These are phyloP conservation scores for Chaetodon trifasciatus DNA, from an alignment of 2,797 vertebrate genomes.

Conservation along the genomic window DNA sequence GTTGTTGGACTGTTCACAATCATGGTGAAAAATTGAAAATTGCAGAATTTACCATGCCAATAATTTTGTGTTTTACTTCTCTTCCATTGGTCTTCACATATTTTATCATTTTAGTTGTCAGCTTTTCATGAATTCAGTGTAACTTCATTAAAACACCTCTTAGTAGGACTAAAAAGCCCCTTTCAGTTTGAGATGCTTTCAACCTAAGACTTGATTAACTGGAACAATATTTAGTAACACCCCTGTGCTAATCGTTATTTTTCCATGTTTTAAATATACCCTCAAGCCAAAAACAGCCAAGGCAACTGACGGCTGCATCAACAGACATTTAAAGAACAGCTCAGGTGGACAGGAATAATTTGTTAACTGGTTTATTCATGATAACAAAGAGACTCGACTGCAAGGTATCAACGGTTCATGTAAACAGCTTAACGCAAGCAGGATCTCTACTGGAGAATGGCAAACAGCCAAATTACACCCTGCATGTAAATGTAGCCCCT, in stretches of 20 bases:
- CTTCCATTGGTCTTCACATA: background rate
- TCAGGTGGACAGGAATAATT: constrained; percentile 16
- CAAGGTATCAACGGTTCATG: constrained; percentile 29
- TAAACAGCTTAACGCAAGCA: constrained; percentile 44
- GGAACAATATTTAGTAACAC: background rate
- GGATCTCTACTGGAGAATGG: constrained; percentile 40
- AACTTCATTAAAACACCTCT: background rate
- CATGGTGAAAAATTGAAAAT: background rate
- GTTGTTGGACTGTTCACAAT: background rate
- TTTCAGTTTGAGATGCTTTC: background rate
- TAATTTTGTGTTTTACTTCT: background rate
- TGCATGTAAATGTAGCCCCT: constrained; percentile 32
- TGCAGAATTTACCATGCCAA: background rate
- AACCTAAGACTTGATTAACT: background rate
- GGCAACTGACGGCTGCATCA: background rate
- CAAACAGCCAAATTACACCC: constrained; percentile 43
- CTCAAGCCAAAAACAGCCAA: background rate
- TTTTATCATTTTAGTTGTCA: background rate
- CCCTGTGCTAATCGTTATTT: background rate
- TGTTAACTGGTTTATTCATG: constrained; percentile 53
- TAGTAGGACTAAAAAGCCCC: background rate
- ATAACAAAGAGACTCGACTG: constrained; percentile 37
- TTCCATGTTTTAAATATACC: background rate
- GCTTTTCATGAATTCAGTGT: background rate
- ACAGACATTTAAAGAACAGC: constrained; percentile 9